phyloP scores from a whole-genome alignment of 2,113 vertebrate species.

The Vicugna pacos region DNA sequence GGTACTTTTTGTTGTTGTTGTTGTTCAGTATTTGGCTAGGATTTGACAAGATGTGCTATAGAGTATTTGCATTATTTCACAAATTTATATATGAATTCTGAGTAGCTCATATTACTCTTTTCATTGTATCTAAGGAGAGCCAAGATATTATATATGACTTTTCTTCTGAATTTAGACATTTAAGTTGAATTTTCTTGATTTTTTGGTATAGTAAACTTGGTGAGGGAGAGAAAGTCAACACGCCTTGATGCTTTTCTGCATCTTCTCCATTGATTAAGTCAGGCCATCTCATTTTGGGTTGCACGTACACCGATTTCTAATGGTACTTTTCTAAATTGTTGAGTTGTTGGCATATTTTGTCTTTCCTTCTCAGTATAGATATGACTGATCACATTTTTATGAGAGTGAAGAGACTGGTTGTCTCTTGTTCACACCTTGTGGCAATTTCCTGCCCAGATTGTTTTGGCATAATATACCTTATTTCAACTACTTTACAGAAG shows the following conservation, averaged over 20 bases:
- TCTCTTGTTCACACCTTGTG: background rate
- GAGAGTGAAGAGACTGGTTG: background rate
- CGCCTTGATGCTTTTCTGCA: background rate
- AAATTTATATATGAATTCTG: background rate
- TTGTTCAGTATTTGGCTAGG: background rate
- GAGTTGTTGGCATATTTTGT: background rate
- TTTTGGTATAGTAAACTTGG: background rate
- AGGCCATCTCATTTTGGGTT: background rate
- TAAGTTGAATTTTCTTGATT: background rate
- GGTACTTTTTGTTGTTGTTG: background rate
- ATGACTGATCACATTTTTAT: slow-evolving; percentile 4
- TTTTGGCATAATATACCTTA: slow-evolving; percentile 2
- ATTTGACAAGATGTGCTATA: background rate
- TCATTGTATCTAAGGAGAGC: background rate
- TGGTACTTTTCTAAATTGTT: background rate
- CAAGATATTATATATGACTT: background rate
- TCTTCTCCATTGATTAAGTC: background rate
- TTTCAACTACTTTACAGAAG: slow-evolving; percentile 44
- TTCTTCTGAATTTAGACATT: slow-evolving; percentile 5
- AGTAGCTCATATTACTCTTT: slow-evolving; percentile 2
- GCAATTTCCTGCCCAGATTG: slow-evolving; percentile 12
- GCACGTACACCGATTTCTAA: background rate
- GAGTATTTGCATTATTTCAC: background rate
- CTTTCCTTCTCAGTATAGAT: background rate
- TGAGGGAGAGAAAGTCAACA: background rate